Evolutionary conservation across 2,113 vertebrate species (phyloP), one percentile per base, ranked within the genome.

Genomic region (Trematocara zebra): DNA sequence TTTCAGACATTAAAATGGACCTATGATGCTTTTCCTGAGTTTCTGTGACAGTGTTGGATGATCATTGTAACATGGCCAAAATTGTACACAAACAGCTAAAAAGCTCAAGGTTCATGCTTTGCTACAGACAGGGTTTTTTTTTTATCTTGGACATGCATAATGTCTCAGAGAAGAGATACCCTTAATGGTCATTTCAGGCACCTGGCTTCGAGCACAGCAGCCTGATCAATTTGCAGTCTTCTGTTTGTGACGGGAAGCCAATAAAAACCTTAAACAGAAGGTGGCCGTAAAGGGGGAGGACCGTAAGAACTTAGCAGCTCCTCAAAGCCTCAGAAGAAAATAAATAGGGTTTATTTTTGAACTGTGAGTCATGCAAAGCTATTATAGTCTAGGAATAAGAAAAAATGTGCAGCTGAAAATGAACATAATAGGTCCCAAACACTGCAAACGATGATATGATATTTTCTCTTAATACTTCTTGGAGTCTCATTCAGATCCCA

Each of bases 391-490:
- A 51, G 6, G 17, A 76, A 76, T 5, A 51, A 35, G 17, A 35
- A 76, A 33, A 76, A 76, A 67, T 76, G 23, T 76, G 44, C 26
- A 76, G 10, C 72, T 51, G 44, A 7, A 76, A 76, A 76, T 76
- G 26, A 76, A 18, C 17, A 51, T n/a, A 76, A 18, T 51, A 76
- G 17, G 44, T 76, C 72, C 44, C 44, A 76, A 76, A 51, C 72
- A 76, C 9, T 5, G 10, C 44, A 33, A 31, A 76, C 0, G 1
- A 49, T 31, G 26, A 33, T 33, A 76, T 76, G 44, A 76, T 33
- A 76, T 76, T 76, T 51, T 76, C 44, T 51, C 44, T 17, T 76
- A 76, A 76, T 49, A 76, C 44, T 76, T 51, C 6, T 76, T 76
- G 17, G 10, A 76, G 44, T 51, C 44, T 51, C 44, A 49, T 78